A percentile compares a stretch with the other conserved stretches of the same genome.
These are phyloP conservation scores for Heptranchias perlo DNA, from an alignment of 2,113 vertebrate genomes.

Conservation along the genomic window DNA sequence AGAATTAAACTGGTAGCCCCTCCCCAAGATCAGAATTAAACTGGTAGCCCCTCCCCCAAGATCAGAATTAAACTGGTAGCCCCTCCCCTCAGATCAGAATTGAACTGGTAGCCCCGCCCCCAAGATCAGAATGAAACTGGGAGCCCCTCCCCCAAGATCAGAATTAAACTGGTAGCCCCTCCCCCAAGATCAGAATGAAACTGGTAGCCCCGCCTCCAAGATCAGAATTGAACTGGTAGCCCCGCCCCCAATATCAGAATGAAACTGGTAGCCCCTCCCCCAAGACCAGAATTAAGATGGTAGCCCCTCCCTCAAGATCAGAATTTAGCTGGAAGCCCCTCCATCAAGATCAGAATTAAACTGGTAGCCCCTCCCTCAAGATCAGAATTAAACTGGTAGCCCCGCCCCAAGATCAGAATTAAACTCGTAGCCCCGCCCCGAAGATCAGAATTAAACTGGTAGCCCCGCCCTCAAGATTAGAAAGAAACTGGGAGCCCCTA, in stretches of 20 bases:
- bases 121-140: neutral
- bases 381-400: too few species aligned
- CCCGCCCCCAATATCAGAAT: neutral
- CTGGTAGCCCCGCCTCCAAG: neutral
- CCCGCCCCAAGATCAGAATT: neutral
- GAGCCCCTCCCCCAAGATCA: too few species aligned
- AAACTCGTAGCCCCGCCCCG: neutral
- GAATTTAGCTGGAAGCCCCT: neutral
- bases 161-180: neutral
- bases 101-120: neutral
- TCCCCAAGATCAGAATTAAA: neutral
- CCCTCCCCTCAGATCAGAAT: neutral
- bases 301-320: too few species aligned
- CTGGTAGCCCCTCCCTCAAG: neutral
- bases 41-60: neutral
- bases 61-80: too few species aligned
- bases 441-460: too few species aligned
- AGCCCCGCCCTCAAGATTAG: too few species aligned
- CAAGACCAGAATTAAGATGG: neutral
- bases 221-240: too few species aligned
- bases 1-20: neutral
- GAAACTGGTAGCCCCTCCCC: neutral
- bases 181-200: neutral
- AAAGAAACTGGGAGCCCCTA: neutral
- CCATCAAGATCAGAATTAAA: neutral